Evolutionary conservation across 2,113 vertebrate species (phyloP).

Genomic region (Phocoena phocoena): DNA sequence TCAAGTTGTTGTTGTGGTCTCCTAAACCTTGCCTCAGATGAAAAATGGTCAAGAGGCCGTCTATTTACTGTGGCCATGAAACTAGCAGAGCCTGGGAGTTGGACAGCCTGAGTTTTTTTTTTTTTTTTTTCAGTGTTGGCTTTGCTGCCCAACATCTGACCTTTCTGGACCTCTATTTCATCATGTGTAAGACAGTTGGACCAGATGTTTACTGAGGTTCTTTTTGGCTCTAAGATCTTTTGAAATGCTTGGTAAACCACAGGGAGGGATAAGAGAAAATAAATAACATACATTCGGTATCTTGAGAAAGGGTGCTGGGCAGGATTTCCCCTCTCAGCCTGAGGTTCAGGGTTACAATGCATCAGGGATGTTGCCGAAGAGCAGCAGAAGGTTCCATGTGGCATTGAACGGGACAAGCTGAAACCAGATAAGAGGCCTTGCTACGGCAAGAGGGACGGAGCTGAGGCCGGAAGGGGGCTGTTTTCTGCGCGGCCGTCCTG

Average conservation of each 20-base stretch:
- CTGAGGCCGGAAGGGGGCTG: not conserved
- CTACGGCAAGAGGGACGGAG: not conserved
- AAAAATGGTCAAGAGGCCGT: constrained; percentile 40
- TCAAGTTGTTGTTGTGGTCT: constrained; percentile 35
- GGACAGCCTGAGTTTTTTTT: not conserved
- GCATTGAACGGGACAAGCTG: not conserved
- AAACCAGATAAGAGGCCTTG: not conserved
- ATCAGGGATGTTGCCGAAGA: constrained; percentile 9
- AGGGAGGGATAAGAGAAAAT: constrained; percentile 74
- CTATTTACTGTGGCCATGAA: not conserved
- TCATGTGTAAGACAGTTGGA: constrained; percentile 73
- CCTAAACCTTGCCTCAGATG: constrained; percentile 14
- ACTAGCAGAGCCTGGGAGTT: not conserved
- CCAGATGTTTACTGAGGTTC: constrained; percentile 76
- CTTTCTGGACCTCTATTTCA: constrained; percentile 75
- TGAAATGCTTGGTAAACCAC: constrained; percentile 75
- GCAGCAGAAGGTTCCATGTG: constrained; percentile 41
- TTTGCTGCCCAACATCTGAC: constrained; percentile 67
- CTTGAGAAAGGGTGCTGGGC: constrained; percentile 49
- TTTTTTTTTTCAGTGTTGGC: not conserved
- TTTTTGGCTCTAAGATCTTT: constrained; percentile 73
- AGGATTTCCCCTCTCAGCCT: constrained; percentile 60
- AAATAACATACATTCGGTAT: constrained; percentile 66
- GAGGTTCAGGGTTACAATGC: constrained; percentile 25
- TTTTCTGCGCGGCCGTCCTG: not conserved